Evolutionary conservation across 1,140 invertebrate genomes (phyloP).

Genomic region (Temnothorax longispinosus): DNA sequence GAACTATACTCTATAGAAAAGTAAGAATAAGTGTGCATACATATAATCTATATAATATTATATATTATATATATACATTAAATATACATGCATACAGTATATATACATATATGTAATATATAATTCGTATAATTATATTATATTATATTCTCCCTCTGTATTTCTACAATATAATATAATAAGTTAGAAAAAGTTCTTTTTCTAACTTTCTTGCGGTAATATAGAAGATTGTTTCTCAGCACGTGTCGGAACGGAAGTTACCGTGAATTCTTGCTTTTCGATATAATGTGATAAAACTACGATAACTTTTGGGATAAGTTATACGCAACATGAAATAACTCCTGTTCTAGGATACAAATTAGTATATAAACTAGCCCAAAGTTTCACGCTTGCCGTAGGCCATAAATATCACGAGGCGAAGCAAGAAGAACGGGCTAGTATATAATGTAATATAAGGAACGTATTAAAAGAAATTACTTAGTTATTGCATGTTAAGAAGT

Average conservation of each 20-base stretch:
- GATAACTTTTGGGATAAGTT: background rate
- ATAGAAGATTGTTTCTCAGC: background rate
- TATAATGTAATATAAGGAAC: background rate
- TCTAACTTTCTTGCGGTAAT: background rate
- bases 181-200: background rate
- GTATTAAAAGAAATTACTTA: background rate
- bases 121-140: no score
- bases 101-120: no score
- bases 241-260: conserved; percentile 14
- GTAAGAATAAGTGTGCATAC: no score
- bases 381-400: background rate
- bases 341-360: background rate
- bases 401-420: background rate
- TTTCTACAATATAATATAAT: no score
- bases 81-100: no score
- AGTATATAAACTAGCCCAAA: conserved; percentile 6
- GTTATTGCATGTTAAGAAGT: background rate
- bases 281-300: background rate
- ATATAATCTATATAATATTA: no score
- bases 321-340: background rate
- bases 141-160: no score
- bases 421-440: background rate
- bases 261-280: background rate
- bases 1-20: no score
- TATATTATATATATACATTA: no score